Conservation (phyloP, 2,888 invertebrate species). For the Agrotis puta region DNA sequence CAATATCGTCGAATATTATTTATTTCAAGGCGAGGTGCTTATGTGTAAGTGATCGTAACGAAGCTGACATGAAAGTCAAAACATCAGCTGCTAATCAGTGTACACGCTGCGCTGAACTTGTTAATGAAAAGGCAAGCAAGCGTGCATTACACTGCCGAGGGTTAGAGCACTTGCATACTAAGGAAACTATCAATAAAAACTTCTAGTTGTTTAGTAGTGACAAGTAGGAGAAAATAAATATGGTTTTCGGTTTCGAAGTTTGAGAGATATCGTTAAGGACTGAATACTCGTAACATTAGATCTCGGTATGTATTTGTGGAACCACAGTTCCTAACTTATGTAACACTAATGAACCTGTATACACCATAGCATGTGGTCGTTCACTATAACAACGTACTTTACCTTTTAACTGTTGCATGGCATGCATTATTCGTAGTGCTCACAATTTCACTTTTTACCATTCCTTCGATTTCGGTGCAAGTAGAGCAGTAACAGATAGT, state of each 20-base stretch:
- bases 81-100: slow-evolving; percentile 22
- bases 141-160: slow-evolving; percentile 12
- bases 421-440: slow-evolving; percentile 55
- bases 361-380: slow-evolving; percentile 49
- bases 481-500: slow-evolving; percentile 57
- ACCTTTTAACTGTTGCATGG: slow-evolving; percentile 62
- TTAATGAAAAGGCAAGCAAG: slow-evolving; percentile 40
- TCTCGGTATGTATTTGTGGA: slow-evolving; percentile 26
- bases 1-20: not conserved
- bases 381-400: slow-evolving; percentile 50
- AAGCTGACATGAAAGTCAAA: slow-evolving; percentile 44
- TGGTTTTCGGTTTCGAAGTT: not conserved
- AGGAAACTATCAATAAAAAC: slow-evolving; percentile 6
- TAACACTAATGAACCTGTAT: slow-evolving; percentile 41
- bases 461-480: slow-evolving; percentile 61
- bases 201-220: not conserved
- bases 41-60: slow-evolving; percentile 12
- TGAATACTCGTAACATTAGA: not conserved
- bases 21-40: not conserved
- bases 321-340: slow-evolving; percentile 1
- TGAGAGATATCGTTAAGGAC: not conserved
- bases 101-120: slow-evolving; percentile 54
- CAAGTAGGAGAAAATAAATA: not conserved
- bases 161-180: slow-evolving; percentile 22
- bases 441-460: slow-evolving; percentile 61